Base-by-base conservation (phyloP, 2,888 invertebrate genomes). In the Pilophorus perplexus region DNA sequence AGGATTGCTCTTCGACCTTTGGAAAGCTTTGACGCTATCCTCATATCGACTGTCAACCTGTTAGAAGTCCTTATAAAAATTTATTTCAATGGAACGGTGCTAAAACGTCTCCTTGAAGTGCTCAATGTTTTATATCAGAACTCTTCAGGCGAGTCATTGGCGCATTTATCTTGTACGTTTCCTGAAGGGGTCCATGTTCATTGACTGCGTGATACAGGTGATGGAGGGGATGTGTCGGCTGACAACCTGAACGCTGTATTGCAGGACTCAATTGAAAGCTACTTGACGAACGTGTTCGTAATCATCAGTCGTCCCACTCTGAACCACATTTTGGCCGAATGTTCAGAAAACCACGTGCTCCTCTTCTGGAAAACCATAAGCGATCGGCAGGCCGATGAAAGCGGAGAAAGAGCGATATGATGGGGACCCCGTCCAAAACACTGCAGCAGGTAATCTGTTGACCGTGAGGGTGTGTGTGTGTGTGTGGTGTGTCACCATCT, bases 331-430 rank as follows among this genome's bases (percentile, higher is more conserved):
- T 52, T 71, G 12, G 60, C 65, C 23, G 50, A 67, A n/a, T 71
- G 68, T 40, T 68, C 67, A 33, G 67, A 71, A 60, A 69, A 71
- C 38, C 67, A 68, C 44, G 69, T 71, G 8, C 65, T 68, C 27
- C 57, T 71, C 3, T 71, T 69, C 57, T 71, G 69, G 69, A 68
- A 69, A 33, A 42, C 66, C 18, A 64, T 69, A 2, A 67, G 67
- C 46, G 71, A 69, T 23, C 42, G 68, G 28, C 68, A 66, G 46
- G 37, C 54, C n/a, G 68, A 66, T 14, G 52, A 52, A 52, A 20
- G 48, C 3, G 67, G 60, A 37, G 67, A 60, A 48, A 25, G 66
- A 25, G 60, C 66, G 33, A 33, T 66, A 37, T 67, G 42, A 66
- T 28, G 28, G 2, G n/a, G n/a, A n/a, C n/a, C 37, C 37, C n/a